Evolutionary conservation across 1,140 invertebrate species (phyloP), one percentile per base, ranked within the genome.

Genomic region (Meteorus sp.): DNA sequence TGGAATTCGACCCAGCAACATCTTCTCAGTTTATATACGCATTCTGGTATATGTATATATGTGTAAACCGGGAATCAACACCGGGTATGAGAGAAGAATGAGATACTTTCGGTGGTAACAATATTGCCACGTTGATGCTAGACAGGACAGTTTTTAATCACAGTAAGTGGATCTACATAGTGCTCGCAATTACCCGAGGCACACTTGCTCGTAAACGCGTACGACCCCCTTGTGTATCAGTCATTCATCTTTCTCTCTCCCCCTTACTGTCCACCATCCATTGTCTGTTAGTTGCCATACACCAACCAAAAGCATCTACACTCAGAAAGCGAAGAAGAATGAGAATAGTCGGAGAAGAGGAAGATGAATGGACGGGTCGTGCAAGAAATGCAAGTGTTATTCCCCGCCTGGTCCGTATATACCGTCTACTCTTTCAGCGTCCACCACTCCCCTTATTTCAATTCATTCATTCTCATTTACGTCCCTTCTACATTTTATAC

Each of bases 61-160:
- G 15, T 48, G 19, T 19, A 19, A 11, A 11, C 13, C 11, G 11
- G n/a, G n/a, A n/a, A n/a, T n/a, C n/a, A n/a, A n/a, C n/a, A n/a
- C n/a, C n/a, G n/a, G n/a, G n/a, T n/a, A n/a, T n/a, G n/a, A n/a
- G n/a, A n/a, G n/a, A n/a, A n/a, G n/a, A n/a, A n/a, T n/a, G n/a
- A n/a, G n/a, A 19, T 15, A 33, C 19, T 47, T 37, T 53, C 37
- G 4, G 20, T 15, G 33, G 47, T 45, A 23, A 31, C 43, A 51
- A 25, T 47, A 35, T 47, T 45, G 41, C 33, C 31, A 52, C 17
- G 56, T 43, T 61, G 71, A 69, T 73, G 71, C 77, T 74, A 72
- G 69, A 75, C 76, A 77, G 77, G 78, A 76, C 74, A 77, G 73
- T 80, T 80, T 80, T 79, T 80, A 80, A 80, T 80, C 78, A 79